A percentile compares a stretch with the other conserved stretches of the same genome.
Evolutionary conservation across 2,113 vertebrate species (phyloP).

Genomic region (Typhlomys cinereus): DNA sequence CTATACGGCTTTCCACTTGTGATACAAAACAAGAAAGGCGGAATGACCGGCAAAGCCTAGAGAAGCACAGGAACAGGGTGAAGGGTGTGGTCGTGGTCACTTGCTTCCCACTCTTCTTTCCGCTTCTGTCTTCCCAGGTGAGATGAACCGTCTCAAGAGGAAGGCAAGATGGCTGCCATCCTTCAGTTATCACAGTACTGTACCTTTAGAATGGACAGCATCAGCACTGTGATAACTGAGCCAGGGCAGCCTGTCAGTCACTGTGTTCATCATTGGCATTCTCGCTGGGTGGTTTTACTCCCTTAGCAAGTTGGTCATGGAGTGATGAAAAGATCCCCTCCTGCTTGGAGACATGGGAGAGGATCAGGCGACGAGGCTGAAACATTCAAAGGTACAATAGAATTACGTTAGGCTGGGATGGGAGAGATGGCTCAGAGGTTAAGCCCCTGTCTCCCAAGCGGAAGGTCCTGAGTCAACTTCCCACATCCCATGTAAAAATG

Average conservation of each 20-base stretch:
- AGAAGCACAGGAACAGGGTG: neutral
- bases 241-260: conserved; percentile 98
- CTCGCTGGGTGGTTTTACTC: neutral
- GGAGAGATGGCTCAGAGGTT: too few species aligned
- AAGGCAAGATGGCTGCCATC: conserved; percentile 99
- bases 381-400: neutral
- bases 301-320: neutral
- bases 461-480: too few species aligned
- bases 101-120: neutral
- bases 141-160: neutral
- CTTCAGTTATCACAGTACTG: conserved; percentile 99
- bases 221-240: conserved; percentile 99
- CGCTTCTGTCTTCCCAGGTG: neutral
- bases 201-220: conserved; percentile 99
- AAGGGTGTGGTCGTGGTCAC: neutral
- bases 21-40: neutral
- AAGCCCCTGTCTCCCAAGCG: too few species aligned
- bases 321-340: neutral
- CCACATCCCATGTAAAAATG: too few species aligned
- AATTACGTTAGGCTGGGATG: neutral
- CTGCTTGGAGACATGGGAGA: neutral
- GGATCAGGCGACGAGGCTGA: conserved; percentile 2
- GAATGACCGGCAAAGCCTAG: neutral
- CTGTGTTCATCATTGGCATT: neutral
- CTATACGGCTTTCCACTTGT: neutral